Base-by-base conservation (phyloP, 2,888 invertebrate genomes). In the Microctonus aethiopoides region DNA sequence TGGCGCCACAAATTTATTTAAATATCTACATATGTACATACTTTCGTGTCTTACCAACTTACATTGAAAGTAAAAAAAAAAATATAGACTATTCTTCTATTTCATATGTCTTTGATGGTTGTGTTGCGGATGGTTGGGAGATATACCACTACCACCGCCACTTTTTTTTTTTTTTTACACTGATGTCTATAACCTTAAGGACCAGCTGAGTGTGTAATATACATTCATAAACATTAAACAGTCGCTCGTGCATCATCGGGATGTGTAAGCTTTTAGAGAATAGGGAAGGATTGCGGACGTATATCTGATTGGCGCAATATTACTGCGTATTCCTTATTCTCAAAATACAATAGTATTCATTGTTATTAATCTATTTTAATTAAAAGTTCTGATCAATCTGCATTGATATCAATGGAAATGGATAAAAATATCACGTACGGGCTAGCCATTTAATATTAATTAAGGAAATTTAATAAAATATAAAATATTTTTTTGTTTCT, bases 281-380 rank as follows among this genome's bases (percentile, higher is more conserved):
- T 2, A 10, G n/a, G 2, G 29, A 46, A 46, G 46, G 62, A 41
- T 41, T 26, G n/a, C n/a, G n/a, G n/a, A n/a, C n/a, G n/a, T n/a
- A n/a, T n/a, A n/a, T n/a, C n/a, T n/a, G n/a, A n/a, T n/a, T 16
- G 16, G 46, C 46, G 46, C 62, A 63, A 57, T 71, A 64, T 41
- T 22, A 61, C 60, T 32, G 74, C 65, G 67, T 68, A 62, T 60
- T 67, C 64, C 20, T n/a, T n/a, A n/a, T n/a, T n/a, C n/a, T n/a
- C n/a, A n/a, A n/a, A n/a, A n/a, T n/a, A n/a, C n/a, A n/a, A 59
- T 54, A 46, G 34, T 65, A 52, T 32, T 64, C 68, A 51, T 64
- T 69, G 59, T 57, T 54, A 62, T 67, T 62, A 26, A 39, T 41
- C 20, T 62, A 39, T 24, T 57, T 52, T 32, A 11, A 39, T 11